Percentiles rank a stretch among this genome's conserved stretches.
Conservation (phyloP, 2,113 vertebrate species). For the Malaclemys terrapin region DNA sequence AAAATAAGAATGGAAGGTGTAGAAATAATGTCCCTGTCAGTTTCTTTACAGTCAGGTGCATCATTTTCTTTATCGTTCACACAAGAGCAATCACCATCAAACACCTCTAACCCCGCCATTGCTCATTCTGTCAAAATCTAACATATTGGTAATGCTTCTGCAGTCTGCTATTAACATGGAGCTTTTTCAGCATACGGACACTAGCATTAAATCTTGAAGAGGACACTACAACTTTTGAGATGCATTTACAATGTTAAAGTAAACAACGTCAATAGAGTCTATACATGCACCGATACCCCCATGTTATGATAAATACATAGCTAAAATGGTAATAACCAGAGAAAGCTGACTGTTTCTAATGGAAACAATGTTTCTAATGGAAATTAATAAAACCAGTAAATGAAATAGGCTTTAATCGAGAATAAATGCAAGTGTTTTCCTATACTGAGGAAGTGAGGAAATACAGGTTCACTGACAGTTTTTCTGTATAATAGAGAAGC, state of each 20-base stretch:
- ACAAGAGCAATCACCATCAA: conserved; percentile 1
- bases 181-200: neutral
- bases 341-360: neutral
- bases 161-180: neutral
- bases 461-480: neutral
- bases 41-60: neutral
- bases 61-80: neutral
- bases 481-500: neutral
- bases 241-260: neutral
- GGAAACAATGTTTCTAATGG: neutral
- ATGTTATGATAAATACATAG: neutral
- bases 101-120: conserved; percentile 33
- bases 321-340: conserved; percentile 19
- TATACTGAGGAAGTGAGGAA: neutral
- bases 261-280: neutral
- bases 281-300: neutral
- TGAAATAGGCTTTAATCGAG: neutral
- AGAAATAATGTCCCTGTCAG: neutral
- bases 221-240: neutral
- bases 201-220: neutral
- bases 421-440: neutral
- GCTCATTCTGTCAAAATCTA: conserved; percentile 10
- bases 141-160: neutral
- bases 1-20: neutral
- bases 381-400: neutral